phyloP scores from a whole-genome alignment of 2,888 invertebrate species.

The Syrista parreyssii region DNA sequence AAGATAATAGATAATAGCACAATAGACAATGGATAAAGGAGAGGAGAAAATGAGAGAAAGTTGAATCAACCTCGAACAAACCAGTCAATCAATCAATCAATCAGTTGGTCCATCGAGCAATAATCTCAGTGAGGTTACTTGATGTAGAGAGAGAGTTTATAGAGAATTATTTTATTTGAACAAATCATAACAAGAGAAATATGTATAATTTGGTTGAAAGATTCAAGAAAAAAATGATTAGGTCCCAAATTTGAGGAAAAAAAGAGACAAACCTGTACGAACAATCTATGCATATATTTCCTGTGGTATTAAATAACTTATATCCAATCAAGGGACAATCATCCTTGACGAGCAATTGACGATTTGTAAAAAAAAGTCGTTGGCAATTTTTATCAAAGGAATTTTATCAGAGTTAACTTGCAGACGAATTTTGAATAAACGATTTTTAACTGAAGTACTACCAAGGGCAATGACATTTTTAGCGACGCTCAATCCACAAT shows the following conservation, averaged over 20 bases:
- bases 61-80: background rate
- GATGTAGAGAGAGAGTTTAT: background rate
- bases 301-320: background rate
- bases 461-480: background rate
- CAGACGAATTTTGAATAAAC: background rate
- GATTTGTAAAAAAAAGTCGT: background rate
- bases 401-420: background rate
- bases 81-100: background rate
- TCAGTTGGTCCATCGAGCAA: background rate
- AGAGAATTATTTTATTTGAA: background rate
- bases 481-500: background rate
- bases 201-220: background rate
- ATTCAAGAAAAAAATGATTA: background rate
- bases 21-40: background rate
- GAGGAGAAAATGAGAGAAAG: background rate
- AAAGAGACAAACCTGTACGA: background rate
- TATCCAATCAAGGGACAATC: background rate
- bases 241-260: background rate
- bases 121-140: background rate
- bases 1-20: background rate
- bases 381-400: background rate
- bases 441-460: background rate
- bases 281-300: background rate
- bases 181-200: background rate
- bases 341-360: background rate